Percentiles rank a stretch among this genome's conserved stretches.
Evolutionary conservation across 2,797 vertebrate genomes (phyloP).

Genomic region (Aulostomus chinensis): DNA sequence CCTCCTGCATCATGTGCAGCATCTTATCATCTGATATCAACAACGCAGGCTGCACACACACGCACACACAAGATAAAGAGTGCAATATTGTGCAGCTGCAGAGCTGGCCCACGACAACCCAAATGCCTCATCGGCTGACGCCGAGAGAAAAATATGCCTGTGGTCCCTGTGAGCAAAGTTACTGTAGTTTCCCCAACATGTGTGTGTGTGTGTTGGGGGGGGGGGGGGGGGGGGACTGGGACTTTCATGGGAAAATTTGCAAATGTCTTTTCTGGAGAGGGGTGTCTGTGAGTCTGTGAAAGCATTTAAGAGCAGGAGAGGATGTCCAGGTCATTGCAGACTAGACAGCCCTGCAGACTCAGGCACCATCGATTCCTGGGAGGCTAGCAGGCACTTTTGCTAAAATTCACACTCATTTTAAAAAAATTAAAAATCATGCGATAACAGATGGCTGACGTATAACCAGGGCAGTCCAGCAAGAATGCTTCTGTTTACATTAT

Average conservation of each 20-base stretch:
- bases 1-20: too few relatives aligned
- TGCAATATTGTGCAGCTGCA: conserved; percentile 13
- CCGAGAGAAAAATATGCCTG: conserved; percentile 20
- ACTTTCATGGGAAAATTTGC: conserved; percentile 10
- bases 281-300: too few relatives aligned
- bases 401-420: too few relatives aligned
- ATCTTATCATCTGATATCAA: too few relatives aligned
- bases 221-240: too few relatives aligned
- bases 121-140: conserved; percentile 21
- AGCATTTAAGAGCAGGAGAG: too few relatives aligned
- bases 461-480: not conserved
- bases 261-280: too few relatives aligned
- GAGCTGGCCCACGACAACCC: conserved; percentile 1
- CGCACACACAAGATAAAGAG: too few relatives aligned
- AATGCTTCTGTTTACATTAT: not conserved
- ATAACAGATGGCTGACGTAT: too few relatives aligned
- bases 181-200: conserved; percentile 14
- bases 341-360: not conserved
- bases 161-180: conserved; percentile 10
- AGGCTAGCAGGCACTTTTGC: not conserved
- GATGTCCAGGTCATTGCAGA: too few relatives aligned
- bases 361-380: not conserved
- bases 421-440: too few relatives aligned
- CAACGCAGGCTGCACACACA: too few relatives aligned
- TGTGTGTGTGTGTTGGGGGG: conserved; percentile 23